These are phyloP conservation scores for Autographa gamma DNA, from an alignment of 2,888 invertebrate species.

Conservation along the genomic window DNA sequence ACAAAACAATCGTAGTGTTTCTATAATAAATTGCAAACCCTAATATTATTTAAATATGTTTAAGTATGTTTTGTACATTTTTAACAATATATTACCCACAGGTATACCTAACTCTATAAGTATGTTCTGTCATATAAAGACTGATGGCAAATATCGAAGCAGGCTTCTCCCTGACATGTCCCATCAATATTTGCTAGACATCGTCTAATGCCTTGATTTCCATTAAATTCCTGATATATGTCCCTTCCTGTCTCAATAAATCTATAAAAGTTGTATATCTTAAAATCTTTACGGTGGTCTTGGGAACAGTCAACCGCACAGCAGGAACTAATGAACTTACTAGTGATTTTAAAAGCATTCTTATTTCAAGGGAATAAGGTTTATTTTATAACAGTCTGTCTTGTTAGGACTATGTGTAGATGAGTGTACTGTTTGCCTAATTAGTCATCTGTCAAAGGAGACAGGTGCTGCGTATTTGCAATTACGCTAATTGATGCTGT, in stretches of 20 bases:
- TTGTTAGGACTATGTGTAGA: not conserved
- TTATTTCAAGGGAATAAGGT: not conserved
- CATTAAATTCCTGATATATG: not conserved
- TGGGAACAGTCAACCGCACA: not conserved
- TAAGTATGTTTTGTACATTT: too few relatives aligned
- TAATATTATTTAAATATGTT: too few relatives aligned
- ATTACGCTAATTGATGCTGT: not conserved
- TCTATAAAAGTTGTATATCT: not conserved
- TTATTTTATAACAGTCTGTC: not conserved
- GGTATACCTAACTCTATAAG: too few relatives aligned
- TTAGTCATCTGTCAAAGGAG: not conserved
- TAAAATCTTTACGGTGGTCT: not conserved
- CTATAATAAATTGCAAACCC: too few relatives aligned
- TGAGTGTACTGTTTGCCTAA: not conserved
- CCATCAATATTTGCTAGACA: not conserved
- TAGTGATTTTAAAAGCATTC: not conserved
- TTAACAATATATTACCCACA: too few relatives aligned
- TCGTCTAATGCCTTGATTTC: constrained; percentile 2
- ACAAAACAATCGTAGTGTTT: too few relatives aligned
- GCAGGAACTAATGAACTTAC: not conserved
- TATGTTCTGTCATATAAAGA: not conserved
- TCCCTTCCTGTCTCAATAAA: not conserved
- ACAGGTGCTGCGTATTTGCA: constrained; percentile 1
- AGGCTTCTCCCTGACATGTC: not conserved
- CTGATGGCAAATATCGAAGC: not conserved